Percentiles rank a stretch among this genome's conserved stretches.
Conservation (phyloP, 2,113 vertebrate genomes). For the Festucalex cinctus region DNA sequence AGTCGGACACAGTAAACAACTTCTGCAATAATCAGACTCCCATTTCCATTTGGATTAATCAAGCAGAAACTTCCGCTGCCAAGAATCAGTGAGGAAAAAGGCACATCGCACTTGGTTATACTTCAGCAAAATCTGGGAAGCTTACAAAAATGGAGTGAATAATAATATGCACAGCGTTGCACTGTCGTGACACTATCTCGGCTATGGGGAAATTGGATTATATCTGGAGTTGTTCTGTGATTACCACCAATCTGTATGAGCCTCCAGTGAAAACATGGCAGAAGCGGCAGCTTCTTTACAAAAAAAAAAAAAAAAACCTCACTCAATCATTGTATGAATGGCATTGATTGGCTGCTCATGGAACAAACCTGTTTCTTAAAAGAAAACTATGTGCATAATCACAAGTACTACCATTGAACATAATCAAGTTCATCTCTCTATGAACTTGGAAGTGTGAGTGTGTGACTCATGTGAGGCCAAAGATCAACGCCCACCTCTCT, state of each 20-base stretch:
- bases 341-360: not conserved
- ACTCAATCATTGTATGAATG: not conserved
- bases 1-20: not conserved
- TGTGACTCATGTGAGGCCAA: slow-evolving; percentile 48
- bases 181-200: not conserved
- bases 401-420: slow-evolving; percentile 22
- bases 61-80: not conserved
- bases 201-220: slow-evolving; percentile 1
- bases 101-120: not conserved
- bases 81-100: not conserved
- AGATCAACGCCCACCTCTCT: slow-evolving; percentile 57
- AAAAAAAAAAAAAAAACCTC: not conserved
- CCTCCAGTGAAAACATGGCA: not conserved
- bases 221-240: slow-evolving; percentile 1
- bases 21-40: not conserved
- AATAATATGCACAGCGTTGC: not conserved
- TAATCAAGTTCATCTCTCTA: slow-evolving; percentile 26
- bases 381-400: slow-evolving; percentile 11
- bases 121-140: not conserved
- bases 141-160: not conserved
- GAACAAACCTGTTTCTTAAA: not conserved
- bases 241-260: not conserved
- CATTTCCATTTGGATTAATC: not conserved
- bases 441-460: slow-evolving; percentile 48
- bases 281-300: not conserved